Evolutionary conservation across 1,140 invertebrate genomes (phyloP).

Genomic region (Aethina tumida): DNA sequence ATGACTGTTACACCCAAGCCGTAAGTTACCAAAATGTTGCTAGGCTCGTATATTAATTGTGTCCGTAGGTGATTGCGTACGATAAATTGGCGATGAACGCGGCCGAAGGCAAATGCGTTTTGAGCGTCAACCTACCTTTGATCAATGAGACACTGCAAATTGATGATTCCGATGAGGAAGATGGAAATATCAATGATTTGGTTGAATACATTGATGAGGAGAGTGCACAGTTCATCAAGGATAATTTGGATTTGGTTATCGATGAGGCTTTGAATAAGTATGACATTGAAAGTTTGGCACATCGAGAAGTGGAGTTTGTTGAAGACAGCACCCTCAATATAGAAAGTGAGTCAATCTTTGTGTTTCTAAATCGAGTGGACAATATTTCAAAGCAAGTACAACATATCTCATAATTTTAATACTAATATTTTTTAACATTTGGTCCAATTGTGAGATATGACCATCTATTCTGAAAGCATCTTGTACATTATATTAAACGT

Average conservation of each 20-base stretch:
- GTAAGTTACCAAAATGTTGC: slow-evolving; percentile 30
- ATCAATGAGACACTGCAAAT: slow-evolving; percentile 44
- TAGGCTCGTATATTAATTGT: slow-evolving; percentile 13
- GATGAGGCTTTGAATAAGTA: slow-evolving; percentile 38
- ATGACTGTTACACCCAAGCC: slow-evolving; percentile 38
- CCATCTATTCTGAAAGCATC: neutral
- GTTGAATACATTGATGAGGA: slow-evolving; percentile 27
- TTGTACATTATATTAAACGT: neutral
- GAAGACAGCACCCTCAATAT: slow-evolving; percentile 14
- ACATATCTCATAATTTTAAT: no score
- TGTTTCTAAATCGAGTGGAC: no score
- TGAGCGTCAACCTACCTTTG: slow-evolving; percentile 39
- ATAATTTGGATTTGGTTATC: slow-evolving; percentile 37
- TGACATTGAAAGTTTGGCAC: slow-evolving; percentile 36
- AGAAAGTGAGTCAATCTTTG: slow-evolving; percentile 12
- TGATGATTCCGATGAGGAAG: slow-evolving; percentile 44
- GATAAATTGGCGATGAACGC: neutral
- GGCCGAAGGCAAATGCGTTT: slow-evolving; percentile 29
- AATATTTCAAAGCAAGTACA: no score
- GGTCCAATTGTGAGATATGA: no score
- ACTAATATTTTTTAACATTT: no score
- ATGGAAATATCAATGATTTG: slow-evolving; percentile 30
- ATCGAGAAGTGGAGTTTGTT: slow-evolving; percentile 28
- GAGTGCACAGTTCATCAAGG: slow-evolving; percentile 37
- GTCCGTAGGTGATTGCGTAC: neutral